Conservation (phyloP, 2,797 vertebrate genomes). For the Rhinella marina region DNA sequence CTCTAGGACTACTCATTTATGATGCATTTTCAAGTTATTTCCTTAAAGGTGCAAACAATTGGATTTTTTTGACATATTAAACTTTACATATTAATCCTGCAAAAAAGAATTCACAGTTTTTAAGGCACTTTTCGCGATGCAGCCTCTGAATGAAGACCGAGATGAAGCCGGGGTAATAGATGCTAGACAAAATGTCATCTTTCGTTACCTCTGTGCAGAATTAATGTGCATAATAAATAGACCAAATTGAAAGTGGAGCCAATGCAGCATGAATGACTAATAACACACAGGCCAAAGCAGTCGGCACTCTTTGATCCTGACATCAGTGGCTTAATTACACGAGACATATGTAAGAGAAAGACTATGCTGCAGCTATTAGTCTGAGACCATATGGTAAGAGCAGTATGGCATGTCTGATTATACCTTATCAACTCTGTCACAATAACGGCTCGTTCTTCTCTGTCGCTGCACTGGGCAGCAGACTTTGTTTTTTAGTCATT, state of each 20-base stretch:
- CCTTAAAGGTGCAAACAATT: background rate
- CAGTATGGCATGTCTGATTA: conserved; percentile 47
- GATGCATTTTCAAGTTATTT: background rate
- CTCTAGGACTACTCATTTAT: no score
- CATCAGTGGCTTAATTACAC: conserved; percentile 53
- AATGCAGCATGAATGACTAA: conserved; percentile 54
- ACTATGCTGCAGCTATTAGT: conserved; percentile 34
- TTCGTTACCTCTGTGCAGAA: conserved; percentile 29
- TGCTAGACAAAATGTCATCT: conserved; percentile 40
- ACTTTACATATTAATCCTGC: background rate
- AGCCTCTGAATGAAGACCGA: background rate
- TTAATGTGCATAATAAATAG: conserved; percentile 56
- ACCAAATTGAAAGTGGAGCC: conserved; percentile 40
- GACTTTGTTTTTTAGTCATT: background rate
- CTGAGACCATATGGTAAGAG: conserved; percentile 42
- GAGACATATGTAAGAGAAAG: conserved; percentile 44
- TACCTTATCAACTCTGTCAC: conserved; percentile 30
- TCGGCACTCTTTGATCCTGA: conserved; percentile 39
- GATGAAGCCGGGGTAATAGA: background rate
- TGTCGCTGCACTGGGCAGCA: background rate
- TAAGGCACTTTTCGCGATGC: background rate
- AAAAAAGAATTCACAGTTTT: background rate
- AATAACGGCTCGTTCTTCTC: conserved; percentile 12
- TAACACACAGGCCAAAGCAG: conserved; percentile 35
- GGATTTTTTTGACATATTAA: background rate